Evolutionary conservation across 2,888 invertebrate species (phyloP), one percentile per base, ranked within the genome.

Genomic region (Leptinotarsa tumamoca): DNA sequence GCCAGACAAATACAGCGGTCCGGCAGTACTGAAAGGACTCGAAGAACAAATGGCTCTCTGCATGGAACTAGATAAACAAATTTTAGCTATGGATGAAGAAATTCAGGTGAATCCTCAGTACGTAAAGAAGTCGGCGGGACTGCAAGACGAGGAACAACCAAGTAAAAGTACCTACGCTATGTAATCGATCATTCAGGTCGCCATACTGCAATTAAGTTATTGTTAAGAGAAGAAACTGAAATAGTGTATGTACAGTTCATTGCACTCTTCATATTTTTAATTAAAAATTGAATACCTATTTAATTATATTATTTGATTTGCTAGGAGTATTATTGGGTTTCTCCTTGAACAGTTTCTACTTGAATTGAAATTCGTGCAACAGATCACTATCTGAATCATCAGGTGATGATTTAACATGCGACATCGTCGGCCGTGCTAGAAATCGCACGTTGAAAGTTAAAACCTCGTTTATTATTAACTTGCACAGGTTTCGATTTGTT

Each of bases 1-100:
- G 88, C 98, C 98, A 14, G 98, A 98, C 87, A 97, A 97, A 88
- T 98, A 96, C 88, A 95, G 97, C 84, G 95, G 96, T 79, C 95
- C 97, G 0, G 92, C 93, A 85, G 97, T 98, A 90, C 90, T 98
- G 85, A 93, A 94, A 84, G 93, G 94, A 79, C 89, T 98, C 77
- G 97, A 98, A 89, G 93, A 94, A 85, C 94, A 96, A 90, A 94
- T 96, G 92, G 92, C 93, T 49, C 91, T 93, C 49, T 96, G 96
- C 86, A 96, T 97, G 86, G 94, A 95, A 86, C 90, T 98, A 82
- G 96, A 98, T 86, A 95, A 95, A 85, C 94, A 96, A 87, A 94
- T 98, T 75, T 92, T 94, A 83, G 93, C 94, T 84, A 98, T 98
- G 97, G 98, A 98, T 88, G 96, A 97, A 88, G 97, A 97, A 86